phyloP scores from a whole-genome alignment of 2,113 vertebrate genomes.

The Sylvietta virens region DNA sequence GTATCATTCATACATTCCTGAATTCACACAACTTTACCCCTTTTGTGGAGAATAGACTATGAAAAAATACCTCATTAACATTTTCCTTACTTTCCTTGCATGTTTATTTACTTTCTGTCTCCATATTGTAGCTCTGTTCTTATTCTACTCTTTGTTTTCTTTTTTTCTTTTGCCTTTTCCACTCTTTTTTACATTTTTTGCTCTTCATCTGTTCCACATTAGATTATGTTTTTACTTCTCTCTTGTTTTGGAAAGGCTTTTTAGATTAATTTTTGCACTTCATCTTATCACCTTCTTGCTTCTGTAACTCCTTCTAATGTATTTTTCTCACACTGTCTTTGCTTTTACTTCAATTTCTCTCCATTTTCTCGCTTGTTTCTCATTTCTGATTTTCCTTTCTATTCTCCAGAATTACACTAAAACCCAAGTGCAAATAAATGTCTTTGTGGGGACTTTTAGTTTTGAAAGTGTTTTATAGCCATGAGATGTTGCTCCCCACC shows the following conservation, averaged over 20 bases:
- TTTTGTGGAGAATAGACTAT: neutral
- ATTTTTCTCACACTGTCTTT: neutral
- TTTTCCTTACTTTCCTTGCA: neutral
- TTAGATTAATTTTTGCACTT: slow-evolving; percentile 31
- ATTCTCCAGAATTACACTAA: neutral
- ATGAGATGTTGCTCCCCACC: neutral
- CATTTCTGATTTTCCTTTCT: neutral
- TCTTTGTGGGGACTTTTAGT: neutral
- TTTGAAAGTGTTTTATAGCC: neutral
- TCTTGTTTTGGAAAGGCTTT: neutral
- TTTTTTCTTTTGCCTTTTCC: neutral
- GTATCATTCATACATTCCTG: neutral
- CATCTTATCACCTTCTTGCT: neutral
- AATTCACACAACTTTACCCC: neutral
- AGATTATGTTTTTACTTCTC: neutral
- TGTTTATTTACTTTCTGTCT: neutral
- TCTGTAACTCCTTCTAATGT: neutral
- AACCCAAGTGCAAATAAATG: neutral
- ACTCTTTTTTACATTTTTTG: neutral
- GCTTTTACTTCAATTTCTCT: neutral
- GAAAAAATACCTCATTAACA: neutral
- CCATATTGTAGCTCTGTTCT: neutral
- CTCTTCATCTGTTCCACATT: neutral
- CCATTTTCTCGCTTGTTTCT: neutral
- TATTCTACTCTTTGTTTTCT: neutral